Base-by-base conservation (phyloP, 2,888 invertebrate species). In the Junonia oenone region DNA sequence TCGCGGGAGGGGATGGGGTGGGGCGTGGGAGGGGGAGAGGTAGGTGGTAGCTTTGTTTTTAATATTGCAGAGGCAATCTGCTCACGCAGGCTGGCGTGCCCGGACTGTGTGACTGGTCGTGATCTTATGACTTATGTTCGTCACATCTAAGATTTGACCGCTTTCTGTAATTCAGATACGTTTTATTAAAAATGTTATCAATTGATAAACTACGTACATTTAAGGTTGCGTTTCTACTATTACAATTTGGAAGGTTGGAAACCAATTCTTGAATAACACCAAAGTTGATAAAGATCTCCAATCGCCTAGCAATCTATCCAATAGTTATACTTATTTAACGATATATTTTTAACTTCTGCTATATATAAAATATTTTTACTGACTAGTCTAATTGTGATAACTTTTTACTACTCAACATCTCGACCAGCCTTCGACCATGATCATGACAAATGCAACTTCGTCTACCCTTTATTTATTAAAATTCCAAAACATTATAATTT, bases 21-120 rank as follows among this genome's bases (percentile, higher is more conserved):
- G 9, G 47, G 51, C 26, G 19, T 31, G 33, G 31, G 51, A 47
- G 33, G 11, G 4, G 17, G 2, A 15, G 15, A 2, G 19, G 46
- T 43, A n/a, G n/a, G n/a, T n/a, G 52, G 37, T 5, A 33, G 53
- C 53, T 58, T 63, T 65, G 62, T 57, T 61, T 67, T 64, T 63
- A 64, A 63, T 64, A 64, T 66, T 64, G 57, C 61, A 63, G 51
- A 61, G 63, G 43, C 43, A 43, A 43, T 43, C 43, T 43, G 43
- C 43, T 43, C 43, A 43, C 43, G 43, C 43, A 43, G 43, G n/a
- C 43, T 40, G 38, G 43, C 43, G 43, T 43, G 43, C 43, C 13
- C 13, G 43, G 26, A 43, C 43, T 43, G 43, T 26, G 43, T 13
- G 43, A 43, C 43, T 22, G 19, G 43, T 43, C 26, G 43, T 26